phyloP scores from a whole-genome alignment of 2,113 vertebrate species.

The Anolis carolinensis region DNA sequence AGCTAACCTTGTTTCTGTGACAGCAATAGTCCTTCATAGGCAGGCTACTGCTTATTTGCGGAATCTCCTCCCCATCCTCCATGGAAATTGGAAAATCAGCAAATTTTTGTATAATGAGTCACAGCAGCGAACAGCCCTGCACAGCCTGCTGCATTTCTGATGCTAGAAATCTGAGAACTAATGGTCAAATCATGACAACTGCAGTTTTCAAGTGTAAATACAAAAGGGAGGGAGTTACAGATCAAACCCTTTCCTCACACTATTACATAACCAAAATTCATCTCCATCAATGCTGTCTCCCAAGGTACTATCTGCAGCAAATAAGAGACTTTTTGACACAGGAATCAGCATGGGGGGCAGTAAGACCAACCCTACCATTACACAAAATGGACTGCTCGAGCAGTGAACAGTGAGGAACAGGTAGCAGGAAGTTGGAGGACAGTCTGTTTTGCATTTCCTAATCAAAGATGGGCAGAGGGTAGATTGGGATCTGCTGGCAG shows the following conservation, averaged over 20 bases:
- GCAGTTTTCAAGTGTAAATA: not conserved
- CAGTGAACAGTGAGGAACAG: too few species aligned
- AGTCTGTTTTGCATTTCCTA: not conserved
- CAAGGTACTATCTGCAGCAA: not conserved
- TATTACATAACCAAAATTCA: not conserved
- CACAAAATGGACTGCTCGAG: not conserved
- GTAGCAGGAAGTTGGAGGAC: not conserved
- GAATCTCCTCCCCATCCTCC: conserved; percentile 2
- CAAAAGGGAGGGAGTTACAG: not conserved
- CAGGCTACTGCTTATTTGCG: conserved; percentile 30
- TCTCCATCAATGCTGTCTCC: not conserved
- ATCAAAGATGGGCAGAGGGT: too few species aligned
- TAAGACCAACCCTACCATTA: not conserved
- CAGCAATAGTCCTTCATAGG: not conserved
- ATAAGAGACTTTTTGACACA: not conserved
- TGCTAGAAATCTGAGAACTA: not conserved
- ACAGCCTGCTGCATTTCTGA: conserved; percentile 7
- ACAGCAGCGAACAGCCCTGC: conserved; percentile 46
- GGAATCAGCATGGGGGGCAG: not conserved
- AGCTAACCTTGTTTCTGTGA: conserved; percentile 1
- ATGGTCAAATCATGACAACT: not conserved
- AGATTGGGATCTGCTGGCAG: too few species aligned
- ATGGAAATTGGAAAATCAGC: conserved; percentile 1
- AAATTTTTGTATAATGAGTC: conserved; percentile 54
- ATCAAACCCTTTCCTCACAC: too few species aligned